Evolutionary conservation across 2,888 invertebrate species (phyloP).

Genomic region (Germaria angustata): DNA sequence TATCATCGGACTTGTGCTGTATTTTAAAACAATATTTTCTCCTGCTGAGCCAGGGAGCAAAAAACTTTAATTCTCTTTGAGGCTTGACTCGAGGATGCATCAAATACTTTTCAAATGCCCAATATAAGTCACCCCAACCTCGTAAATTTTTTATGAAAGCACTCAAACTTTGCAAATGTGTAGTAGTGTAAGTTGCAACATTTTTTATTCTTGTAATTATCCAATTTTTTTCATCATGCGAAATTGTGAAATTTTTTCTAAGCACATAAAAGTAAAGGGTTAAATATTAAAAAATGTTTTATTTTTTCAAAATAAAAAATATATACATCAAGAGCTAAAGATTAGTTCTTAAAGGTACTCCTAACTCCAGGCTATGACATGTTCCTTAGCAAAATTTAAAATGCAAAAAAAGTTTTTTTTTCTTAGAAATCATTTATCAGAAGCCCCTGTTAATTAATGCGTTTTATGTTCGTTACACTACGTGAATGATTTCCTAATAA

Average conservation of each 20-base stretch:
- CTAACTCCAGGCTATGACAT: too few relatives aligned
- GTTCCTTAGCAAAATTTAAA: too few relatives aligned
- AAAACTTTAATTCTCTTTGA: too few relatives aligned
- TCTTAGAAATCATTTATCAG: not conserved
- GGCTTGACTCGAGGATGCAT: too few relatives aligned
- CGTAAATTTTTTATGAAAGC: not conserved
- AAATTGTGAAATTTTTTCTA: not conserved
- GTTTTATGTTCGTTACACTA: not conserved
- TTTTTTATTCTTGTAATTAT: conserved; percentile 43
- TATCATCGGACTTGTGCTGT: too few relatives aligned
- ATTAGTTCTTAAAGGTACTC: too few relatives aligned
- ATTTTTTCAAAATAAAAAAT: not conserved
- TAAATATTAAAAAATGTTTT: not conserved
- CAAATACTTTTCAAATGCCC: too few relatives aligned
- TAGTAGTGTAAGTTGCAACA: conserved; percentile 16
- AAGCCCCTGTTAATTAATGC: not conserved
- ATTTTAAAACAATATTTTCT: too few relatives aligned
- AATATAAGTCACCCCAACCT: not conserved
- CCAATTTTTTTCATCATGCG: not conserved
- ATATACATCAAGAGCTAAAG: not conserved
- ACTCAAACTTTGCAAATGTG: not conserved
- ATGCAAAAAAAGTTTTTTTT: not conserved
- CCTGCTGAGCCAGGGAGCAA: too few relatives aligned
- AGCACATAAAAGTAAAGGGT: not conserved
- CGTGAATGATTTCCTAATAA: conserved; percentile 18